phyloP scores from a whole-genome alignment of 2,797 vertebrate genomes.

The Trematocara caparti region DNA sequence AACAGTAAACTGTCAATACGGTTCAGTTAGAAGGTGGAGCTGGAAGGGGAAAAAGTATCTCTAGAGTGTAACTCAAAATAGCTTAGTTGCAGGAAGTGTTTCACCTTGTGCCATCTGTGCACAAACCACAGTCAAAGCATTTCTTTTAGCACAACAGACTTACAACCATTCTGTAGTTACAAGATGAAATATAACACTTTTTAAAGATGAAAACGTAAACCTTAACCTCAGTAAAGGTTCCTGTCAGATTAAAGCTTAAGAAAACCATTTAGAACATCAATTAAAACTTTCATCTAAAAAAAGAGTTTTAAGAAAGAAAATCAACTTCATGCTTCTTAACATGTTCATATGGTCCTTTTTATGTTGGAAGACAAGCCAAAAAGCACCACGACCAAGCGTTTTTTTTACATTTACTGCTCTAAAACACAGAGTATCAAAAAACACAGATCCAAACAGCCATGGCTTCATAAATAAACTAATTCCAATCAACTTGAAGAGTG shows the following conservation, averaged over 20 bases:
- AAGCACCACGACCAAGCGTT: background rate
- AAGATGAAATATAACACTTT: background rate
- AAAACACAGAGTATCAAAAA: background rate
- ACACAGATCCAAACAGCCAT: background rate
- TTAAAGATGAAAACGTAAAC: background rate
- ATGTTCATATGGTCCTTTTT: background rate
- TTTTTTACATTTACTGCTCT: background rate
- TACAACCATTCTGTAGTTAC: background rate
- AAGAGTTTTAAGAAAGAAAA: background rate
- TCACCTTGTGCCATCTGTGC: conserved; percentile 29
- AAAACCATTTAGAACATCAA: background rate
- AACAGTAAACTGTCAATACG: conserved; percentile 24
- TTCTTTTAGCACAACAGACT: background rate
- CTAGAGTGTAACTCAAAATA: conserved; percentile 9
- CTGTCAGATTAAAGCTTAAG: background rate
- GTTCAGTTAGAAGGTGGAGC: background rate
- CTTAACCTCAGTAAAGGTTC: background rate
- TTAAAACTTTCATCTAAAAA: background rate
- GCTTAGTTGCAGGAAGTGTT: conserved; percentile 29
- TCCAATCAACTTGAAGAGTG: background rate
- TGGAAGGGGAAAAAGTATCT: background rate
- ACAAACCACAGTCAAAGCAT: conserved; percentile 19
- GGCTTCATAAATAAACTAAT: background rate
- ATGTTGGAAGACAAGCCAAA: background rate
- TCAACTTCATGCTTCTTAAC: background rate